These are phyloP conservation scores for Aromia moschata DNA, from an alignment of 2,888 invertebrate species.

Conservation along the genomic window DNA sequence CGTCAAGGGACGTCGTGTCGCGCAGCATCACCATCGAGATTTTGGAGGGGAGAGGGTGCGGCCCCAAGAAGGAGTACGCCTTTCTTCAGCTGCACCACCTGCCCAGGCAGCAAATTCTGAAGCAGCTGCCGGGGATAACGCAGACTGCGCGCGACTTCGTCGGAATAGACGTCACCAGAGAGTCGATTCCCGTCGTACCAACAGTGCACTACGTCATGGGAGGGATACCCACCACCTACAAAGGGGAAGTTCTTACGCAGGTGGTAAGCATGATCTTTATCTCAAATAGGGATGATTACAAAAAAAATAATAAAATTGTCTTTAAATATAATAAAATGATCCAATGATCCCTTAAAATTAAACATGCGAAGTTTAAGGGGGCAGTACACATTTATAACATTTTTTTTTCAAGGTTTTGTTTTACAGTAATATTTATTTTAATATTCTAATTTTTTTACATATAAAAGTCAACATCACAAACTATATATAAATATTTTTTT, in stretches of 20 bases:
- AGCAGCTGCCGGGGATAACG: constrained; percentile 68
- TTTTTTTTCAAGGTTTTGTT: too few relatives aligned
- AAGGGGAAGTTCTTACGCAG: constrained; percentile 68
- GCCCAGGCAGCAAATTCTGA: constrained; percentile 66
- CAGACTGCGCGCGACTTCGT: constrained; percentile 74
- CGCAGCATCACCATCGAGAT: constrained; percentile 96
- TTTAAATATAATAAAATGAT: too few relatives aligned
- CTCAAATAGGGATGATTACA: too few relatives aligned
- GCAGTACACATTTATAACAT: too few relatives aligned
- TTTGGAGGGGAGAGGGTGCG: constrained; percentile 74
- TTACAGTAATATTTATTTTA: too few relatives aligned
- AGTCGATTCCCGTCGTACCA: constrained; percentile 74
- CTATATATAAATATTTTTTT: too few relatives aligned
- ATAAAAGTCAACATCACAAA: too few relatives aligned
- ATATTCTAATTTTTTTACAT: too few relatives aligned
- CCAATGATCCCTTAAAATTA: too few relatives aligned
- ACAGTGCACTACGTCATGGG: constrained; percentile 80
- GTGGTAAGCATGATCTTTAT: too few relatives aligned
- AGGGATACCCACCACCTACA: constrained; percentile 74
- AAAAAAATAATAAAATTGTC: too few relatives aligned
- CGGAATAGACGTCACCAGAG: constrained; percentile 72
- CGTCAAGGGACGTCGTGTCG: constrained; percentile 96
- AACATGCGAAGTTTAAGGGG: too few relatives aligned
- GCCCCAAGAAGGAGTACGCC: constrained; percentile 71
- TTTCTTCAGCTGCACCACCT: constrained; percentile 71